Evolutionary conservation across 2,888 invertebrate genomes (phyloP).

Genomic region (Chydorus sphaericus): DNA sequence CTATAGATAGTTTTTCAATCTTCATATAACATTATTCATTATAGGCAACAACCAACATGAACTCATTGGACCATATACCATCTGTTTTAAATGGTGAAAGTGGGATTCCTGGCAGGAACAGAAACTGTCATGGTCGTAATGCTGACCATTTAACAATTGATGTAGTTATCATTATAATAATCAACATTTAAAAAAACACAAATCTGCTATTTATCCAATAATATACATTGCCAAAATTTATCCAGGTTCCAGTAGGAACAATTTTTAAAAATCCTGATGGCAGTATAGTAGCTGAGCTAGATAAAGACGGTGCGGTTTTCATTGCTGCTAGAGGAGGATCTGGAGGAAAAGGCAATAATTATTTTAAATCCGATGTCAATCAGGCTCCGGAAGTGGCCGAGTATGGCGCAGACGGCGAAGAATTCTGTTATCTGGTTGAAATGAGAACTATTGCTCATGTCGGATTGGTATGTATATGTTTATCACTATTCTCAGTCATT

Average conservation of each 20-base stretch:
- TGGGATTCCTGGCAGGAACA: constrained; percentile 57
- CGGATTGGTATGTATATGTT: constrained; percentile 47
- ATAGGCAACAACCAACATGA: constrained; percentile 47
- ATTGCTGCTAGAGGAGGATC: constrained; percentile 88
- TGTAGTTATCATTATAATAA: no score
- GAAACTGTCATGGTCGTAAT: constrained; percentile 69
- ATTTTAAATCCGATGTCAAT: constrained; percentile 63
- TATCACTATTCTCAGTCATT: not conserved
- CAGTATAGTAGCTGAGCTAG: constrained; percentile 49
- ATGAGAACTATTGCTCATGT: constrained; percentile 85
- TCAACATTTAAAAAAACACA: no score
- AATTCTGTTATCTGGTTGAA: constrained; percentile 54
- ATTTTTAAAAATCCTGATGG: constrained; percentile 32
- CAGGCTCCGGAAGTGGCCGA: constrained; percentile 75
- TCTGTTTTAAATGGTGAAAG: constrained; percentile 43
- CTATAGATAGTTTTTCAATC: not conserved
- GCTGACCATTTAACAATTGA: constrained; percentile 51
- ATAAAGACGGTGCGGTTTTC: constrained; percentile 55
- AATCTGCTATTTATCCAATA: not conserved
- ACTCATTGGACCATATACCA: constrained; percentile 51
- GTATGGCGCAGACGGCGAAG: constrained; percentile 71
- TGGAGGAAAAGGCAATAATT: constrained; percentile 89
- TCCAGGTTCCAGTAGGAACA: constrained; percentile 64
- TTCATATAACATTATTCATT: constrained; percentile 14
- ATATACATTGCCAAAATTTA: not conserved